Evolutionary conservation across 2,888 invertebrate species (phyloP).

Genomic region (Coleophora flavipennella): DNA sequence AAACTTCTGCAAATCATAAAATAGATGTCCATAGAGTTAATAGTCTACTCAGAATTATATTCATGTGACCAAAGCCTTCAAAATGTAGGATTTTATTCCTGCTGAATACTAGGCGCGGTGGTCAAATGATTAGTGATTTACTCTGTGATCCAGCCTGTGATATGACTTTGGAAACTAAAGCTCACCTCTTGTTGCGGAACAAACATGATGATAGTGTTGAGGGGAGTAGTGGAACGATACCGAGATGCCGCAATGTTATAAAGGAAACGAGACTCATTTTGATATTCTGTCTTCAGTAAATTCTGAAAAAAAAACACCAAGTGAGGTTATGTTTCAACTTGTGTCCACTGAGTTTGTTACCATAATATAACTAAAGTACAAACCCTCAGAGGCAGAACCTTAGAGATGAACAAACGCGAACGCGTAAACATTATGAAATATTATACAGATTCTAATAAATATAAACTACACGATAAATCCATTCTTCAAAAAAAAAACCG

Average conservation of each 20-base stretch:
- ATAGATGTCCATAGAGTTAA: too few relatives aligned
- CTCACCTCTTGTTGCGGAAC: conserved; percentile 98
- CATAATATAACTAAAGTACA: too few relatives aligned
- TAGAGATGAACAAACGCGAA: conserved; percentile 48
- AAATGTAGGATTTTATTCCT: too few relatives aligned
- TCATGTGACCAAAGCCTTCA: too few relatives aligned
- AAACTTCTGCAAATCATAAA: too few relatives aligned
- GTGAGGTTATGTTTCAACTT: conserved; percentile 23
- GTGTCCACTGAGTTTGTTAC: too few relatives aligned
- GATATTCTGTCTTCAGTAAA: conserved; percentile 45
- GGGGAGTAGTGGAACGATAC: conserved; percentile 77
- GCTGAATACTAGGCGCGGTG: too few relatives aligned
- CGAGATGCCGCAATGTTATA: conserved; percentile 47
- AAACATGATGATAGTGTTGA: conserved; percentile 96
- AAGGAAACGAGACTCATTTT: conserved; percentile 50
- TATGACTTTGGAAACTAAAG: conserved; percentile 2
- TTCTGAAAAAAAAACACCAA: conserved; percentile 43
- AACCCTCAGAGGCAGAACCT: conserved; percentile 44
- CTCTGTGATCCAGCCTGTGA: too few relatives aligned
- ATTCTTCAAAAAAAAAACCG: too few relatives aligned
- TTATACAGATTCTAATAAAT: neutral
- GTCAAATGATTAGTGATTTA: too few relatives aligned
- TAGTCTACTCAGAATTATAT: too few relatives aligned
- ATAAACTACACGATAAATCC: too few relatives aligned
- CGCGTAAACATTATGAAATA: conserved; percentile 54